Conservation (phyloP, 2,888 invertebrate genomes). For the Zeuzera pyrina region DNA sequence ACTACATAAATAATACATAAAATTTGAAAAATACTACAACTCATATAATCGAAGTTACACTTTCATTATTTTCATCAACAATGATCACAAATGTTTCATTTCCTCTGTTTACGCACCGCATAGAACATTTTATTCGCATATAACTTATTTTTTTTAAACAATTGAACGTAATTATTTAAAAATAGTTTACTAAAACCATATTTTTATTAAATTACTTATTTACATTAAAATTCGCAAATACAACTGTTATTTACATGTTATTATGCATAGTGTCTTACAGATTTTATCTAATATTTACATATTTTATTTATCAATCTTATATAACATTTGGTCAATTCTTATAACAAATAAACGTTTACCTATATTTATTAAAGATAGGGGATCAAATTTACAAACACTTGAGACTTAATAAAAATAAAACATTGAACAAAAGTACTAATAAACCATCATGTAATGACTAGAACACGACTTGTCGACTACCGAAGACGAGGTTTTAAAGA, state of each 20-base stretch:
- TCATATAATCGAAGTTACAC: conserved; percentile 72
- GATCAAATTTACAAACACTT: too few relatives aligned
- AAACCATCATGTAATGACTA: too few relatives aligned
- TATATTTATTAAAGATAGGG: too few relatives aligned
- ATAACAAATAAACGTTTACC: conserved; percentile 46
- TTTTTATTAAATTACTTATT: conserved; percentile 37
- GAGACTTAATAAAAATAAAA: too few relatives aligned
- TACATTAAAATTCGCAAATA: conserved; percentile 67
- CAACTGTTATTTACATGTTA: conserved; percentile 56
- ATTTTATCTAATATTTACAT: conserved; percentile 24
- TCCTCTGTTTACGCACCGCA: conserved; percentile 63
- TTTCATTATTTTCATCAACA: conserved; percentile 68
- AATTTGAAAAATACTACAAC: conserved; percentile 67
- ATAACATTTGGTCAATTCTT: conserved; percentile 70
- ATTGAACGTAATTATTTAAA: conserved; percentile 50
- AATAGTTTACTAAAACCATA: conserved; percentile 57
- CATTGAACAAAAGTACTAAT: too few relatives aligned
- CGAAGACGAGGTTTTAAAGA: too few relatives aligned
- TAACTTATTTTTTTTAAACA: conserved; percentile 43
- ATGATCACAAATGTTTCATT: conserved; percentile 66
- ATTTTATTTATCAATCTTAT: conserved; percentile 43
- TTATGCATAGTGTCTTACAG: conserved; percentile 44
- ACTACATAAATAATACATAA: too few relatives aligned
- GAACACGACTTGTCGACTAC: too few relatives aligned
- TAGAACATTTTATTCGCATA: conserved; percentile 59